phyloP scores from a whole-genome alignment of 1,140 invertebrate genomes.

The Megalopta genalis region DNA sequence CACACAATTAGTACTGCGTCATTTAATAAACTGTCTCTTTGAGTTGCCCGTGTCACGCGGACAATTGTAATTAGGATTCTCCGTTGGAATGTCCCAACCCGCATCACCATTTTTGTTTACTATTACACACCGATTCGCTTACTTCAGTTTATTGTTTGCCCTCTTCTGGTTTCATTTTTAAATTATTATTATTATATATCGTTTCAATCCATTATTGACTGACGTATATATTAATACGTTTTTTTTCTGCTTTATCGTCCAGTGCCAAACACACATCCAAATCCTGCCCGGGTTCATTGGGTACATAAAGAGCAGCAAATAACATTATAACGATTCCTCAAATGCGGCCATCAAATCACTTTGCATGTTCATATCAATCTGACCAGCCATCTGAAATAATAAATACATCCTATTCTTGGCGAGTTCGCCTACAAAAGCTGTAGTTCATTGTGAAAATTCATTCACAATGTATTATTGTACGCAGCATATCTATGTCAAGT shows the following conservation, averaged over 20 bases:
- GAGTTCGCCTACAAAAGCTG: constrained; percentile 36
- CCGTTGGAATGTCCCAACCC: constrained; percentile 66
- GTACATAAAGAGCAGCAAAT: constrained; percentile 64
- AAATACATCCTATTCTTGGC: constrained; percentile 72
- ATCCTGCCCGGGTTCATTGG: constrained; percentile 64
- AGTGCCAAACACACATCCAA: constrained; percentile 64
- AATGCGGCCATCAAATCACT: constrained; percentile 98
- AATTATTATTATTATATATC: constrained; percentile 39
- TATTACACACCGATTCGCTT: constrained; percentile 23
- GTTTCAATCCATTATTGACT: constrained; percentile 43
- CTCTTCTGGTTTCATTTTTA: background rate
- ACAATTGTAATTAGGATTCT: constrained; percentile 33
- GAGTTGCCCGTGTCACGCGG: constrained; percentile 4
- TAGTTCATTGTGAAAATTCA: background rate
- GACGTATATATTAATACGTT: constrained; percentile 54
- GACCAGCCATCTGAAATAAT: constrained; percentile 92
- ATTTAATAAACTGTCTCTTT: constrained; percentile 49
- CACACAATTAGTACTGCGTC: constrained; percentile 49
- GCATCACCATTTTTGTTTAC: constrained; percentile 45
- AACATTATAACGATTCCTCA: constrained; percentile 93
- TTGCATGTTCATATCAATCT: constrained; percentile 99
- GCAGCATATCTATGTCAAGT: no score
- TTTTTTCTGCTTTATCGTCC: constrained; percentile 56
- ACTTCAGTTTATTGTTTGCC: constrained; percentile 29
- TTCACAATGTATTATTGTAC: background rate